Evolutionary conservation across 2,797 vertebrate species (phyloP), one percentile per base, ranked within the genome.

Genomic region (Loriculus beryllinus): DNA sequence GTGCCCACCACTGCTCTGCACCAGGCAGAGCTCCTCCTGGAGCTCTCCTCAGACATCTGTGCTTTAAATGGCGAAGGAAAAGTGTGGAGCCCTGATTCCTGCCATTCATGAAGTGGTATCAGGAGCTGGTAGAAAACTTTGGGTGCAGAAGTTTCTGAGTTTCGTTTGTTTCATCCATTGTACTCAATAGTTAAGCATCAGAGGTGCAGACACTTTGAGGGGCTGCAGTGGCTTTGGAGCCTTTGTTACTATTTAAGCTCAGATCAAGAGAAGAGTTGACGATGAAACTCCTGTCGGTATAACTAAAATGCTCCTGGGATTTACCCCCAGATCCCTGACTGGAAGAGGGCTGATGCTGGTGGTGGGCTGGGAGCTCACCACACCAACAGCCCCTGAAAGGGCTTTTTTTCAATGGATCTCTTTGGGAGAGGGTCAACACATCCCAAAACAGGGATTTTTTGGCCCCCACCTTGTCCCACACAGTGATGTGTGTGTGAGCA

Each of bases 61-160:
- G 39, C 77, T 62, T 59, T 19, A 35, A 78, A 49, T 14, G 51
- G 65, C 42, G 39, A 37, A 42, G 37, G 37, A 39, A 39, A 39
- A 33, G 31, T 4, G 37, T 59, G 59, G 52, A 90, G 6, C 21
- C 22, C 10, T 40, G 26, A 48, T 40, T 59, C 6, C 2, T 63
- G 35, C 40, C 35, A 1, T 33, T 25, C 43, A 2, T 0, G 1
- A 31, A 23, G 16, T 28, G 35, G 6, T 49, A 3, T 1, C 1
- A 4, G 70, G 74, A 71, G 23, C 3, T 29, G 49, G 12, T 11
- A 15, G n/a, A 9, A 26, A 47, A 5, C 37, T 82, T 29, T 22
- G 76, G 64, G 62, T 20, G 56, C 40, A 54, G 72, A 75, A 78
- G 39, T 57, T 83, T 37, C 26, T 47, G 11, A 1, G 80, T 52